phyloP scores from a whole-genome alignment of 2,797 vertebrate genomes.

The Phalloptychus januarius region DNA sequence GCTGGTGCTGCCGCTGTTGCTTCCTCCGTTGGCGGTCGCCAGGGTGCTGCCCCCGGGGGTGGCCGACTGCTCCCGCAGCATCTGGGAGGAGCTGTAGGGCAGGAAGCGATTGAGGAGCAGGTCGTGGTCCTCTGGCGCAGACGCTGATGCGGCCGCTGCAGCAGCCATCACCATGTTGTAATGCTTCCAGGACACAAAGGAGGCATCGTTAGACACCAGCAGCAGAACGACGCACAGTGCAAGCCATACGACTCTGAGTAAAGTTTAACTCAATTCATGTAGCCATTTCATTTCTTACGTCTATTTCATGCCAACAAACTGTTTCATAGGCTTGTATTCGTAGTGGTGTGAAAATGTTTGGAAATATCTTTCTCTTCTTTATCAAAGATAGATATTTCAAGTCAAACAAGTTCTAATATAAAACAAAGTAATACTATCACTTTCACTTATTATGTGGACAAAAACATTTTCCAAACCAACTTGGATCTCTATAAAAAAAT shows the following conservation, averaged over 20 bases:
- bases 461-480: not conserved
- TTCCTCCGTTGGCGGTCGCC: constrained; percentile 83
- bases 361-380: not conserved
- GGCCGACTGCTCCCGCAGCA: constrained; percentile 93
- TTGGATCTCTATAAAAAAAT: not conserved
- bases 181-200: constrained; percentile 81
- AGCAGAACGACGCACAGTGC: not conserved
- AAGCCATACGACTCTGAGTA: not conserved
- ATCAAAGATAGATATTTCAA: not conserved
- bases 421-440: not conserved
- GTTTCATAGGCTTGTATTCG: not conserved
- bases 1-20: constrained; percentile 95
- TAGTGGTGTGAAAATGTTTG: not conserved
- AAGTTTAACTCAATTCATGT: not conserved
- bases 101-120: constrained; percentile 93
- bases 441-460: not conserved
- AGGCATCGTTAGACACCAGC: not conserved
- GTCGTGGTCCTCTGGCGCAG: constrained; percentile 91
- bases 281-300: not conserved
- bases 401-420: not conserved
- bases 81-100: constrained; percentile 92
- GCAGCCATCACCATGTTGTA: constrained; percentile 97
- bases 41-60: constrained; percentile 86
- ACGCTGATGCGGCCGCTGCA: constrained; percentile 89
- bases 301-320: not conserved